A percentile compares a stretch with the other conserved stretches of the same genome.
phyloP scores from a whole-genome alignment of 2,113 vertebrate species.

The Nibea coibor region DNA sequence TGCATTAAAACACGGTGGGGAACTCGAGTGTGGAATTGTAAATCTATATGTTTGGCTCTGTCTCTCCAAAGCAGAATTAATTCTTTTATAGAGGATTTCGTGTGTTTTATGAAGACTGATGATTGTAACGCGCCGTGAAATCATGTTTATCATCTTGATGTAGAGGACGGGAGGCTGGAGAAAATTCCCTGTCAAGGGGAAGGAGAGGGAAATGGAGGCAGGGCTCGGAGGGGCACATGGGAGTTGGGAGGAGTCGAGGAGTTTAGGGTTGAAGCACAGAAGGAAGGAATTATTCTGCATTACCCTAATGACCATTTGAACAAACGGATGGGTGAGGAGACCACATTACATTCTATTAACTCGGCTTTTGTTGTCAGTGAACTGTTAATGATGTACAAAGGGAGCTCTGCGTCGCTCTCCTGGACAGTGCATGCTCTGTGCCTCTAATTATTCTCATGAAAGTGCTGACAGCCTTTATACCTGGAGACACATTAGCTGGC shows the following conservation, averaged over 20 bases:
- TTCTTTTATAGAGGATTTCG: slow-evolving; percentile 67
- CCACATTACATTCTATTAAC: slow-evolving; percentile 73
- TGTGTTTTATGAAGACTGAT: slow-evolving; percentile 69
- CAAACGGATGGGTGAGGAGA: slow-evolving; percentile 65
- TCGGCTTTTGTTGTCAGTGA: slow-evolving; percentile 69
- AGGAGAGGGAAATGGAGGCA: slow-evolving; percentile 20
- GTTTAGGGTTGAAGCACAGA: slow-evolving; percentile 58
- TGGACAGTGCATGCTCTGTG: slow-evolving; percentile 70
- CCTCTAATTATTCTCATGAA: slow-evolving; percentile 73
- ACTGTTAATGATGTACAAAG: slow-evolving; percentile 74
- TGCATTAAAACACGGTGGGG: slow-evolving; percentile 79
- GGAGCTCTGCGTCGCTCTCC: slow-evolving; percentile 51
- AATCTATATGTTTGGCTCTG: slow-evolving; percentile 76
- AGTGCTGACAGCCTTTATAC: slow-evolving; percentile 66
- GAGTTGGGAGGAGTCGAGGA: slow-evolving; percentile 50
- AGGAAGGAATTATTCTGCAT: slow-evolving; percentile 67
- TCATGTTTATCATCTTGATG: slow-evolving; percentile 68
- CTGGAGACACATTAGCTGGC: slow-evolving; percentile 79
- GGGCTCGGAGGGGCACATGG: slow-evolving; percentile 32
- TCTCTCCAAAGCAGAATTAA: slow-evolving; percentile 62
- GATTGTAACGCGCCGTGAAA: slow-evolving; percentile 66
- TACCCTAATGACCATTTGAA: slow-evolving; percentile 73
- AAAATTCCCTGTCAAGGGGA: slow-evolving; percentile 12
- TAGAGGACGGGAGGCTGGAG: slow-evolving; percentile 37
- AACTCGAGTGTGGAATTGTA: slow-evolving; percentile 74